Evolutionary conservation across 2,113 vertebrate genomes (phyloP), one percentile per base, ranked within the genome.

Genomic region (Triplophysa tibetana): DNA sequence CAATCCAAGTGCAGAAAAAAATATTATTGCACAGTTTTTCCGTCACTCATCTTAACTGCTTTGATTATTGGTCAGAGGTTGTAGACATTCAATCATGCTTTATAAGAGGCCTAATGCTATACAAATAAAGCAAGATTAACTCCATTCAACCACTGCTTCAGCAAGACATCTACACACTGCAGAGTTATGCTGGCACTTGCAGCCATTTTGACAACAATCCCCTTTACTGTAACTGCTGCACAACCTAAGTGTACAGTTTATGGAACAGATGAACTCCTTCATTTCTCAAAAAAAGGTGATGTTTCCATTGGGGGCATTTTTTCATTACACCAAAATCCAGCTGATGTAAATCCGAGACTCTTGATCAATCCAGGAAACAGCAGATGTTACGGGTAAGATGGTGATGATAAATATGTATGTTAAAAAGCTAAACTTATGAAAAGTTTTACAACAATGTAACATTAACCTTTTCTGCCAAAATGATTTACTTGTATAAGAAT

Each of bases 241-340:
- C 74, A 82, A 17, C 82, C 77, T 52, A 24, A 85, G 43, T 93
- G 92, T 86, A 86, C 81, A 83, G 83, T 87, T 45, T 93, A 92
- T 69, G 89, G 89, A 17, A 86, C 87, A 61, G 86, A 90, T 89
- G 88, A 92, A 67, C 75, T 88, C 19, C 86, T 90, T 85, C 77
- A 89, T 81, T 93, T 94, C 88, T 90, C 85, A 70, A 92, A 89
- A 81, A 89, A 91, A 48, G 93, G 92, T 52, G 88, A 92, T 76
- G 83, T 92, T 77, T 89, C 83, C 77, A 90, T 94, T 83, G 93
- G 93, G 83, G 93, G 90, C 24, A 91, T 93, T 89, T 94, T 94
- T 85, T 92, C 92, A 82, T 92, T 93, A 80, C 91, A 93, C 79
- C 90, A 92, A 81, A 89, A 88, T 63, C 91, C 90, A 45, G 63